Base-by-base conservation (phyloP, 2,888 invertebrate genomes). In the Crocallis elinguaria region DNA sequence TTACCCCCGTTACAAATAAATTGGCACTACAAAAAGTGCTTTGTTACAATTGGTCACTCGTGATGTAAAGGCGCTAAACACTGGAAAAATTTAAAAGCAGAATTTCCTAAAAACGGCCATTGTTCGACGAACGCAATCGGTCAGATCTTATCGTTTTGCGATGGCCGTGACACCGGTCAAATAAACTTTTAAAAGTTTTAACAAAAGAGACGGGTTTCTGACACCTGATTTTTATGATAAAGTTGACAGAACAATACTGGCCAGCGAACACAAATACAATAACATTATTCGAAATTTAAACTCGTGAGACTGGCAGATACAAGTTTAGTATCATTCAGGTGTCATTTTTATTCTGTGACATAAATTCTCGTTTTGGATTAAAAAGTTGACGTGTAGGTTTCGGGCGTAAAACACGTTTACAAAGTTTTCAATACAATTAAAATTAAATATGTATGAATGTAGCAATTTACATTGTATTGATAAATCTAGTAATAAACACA, bases 401-500 rank as follows among this genome's bases (percentile, higher is more conserved):
- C n/a, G n/a, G n/a, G n/a, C n/a, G n/a, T n/a, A n/a, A n/a, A n/a
- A n/a, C n/a, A n/a, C n/a, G n/a, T n/a, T n/a, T n/a, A n/a, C n/a
- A n/a, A n/a, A n/a, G n/a, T n/a, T n/a, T n/a, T n/a, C 6, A 23
- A 27, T 27, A 6, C 1, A 27, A n/a, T 27, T n/a, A 27, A 27
- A n/a, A 2, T 6, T 30, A 11, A 19, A 29, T 37, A 39, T 39
- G 39, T 14, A 12, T 5, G 11, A 30, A 2, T 17, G 8, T 29
- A 41, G 21, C 25, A 36, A 30, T 48, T n/a, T n/a, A 49, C 39
- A 53, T 48, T 48, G 30, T 48, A 51, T 37, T 54, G 46, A 69
- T 65, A 70, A 66, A 64, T 55, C 44, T 41, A 38, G 25, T 25
- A 58, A 66, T 67, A 68, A 67, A 72, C 52, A 42, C 21, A 57